These are phyloP conservation scores for Orthosia incerta DNA, from an alignment of 2,888 invertebrate species.

Conservation along the genomic window DNA sequence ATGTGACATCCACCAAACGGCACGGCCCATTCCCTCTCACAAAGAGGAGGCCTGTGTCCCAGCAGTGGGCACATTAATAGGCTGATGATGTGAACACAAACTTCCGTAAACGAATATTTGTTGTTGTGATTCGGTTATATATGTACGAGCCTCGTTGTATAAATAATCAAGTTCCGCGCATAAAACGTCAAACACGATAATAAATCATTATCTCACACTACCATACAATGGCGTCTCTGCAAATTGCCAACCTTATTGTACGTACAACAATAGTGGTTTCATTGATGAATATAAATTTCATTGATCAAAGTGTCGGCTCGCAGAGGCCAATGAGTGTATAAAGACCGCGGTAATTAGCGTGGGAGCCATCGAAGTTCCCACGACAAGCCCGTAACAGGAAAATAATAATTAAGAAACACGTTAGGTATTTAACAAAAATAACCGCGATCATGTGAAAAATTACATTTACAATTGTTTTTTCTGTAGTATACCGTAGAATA, in stretches of 20 bases:
- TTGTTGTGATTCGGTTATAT: constrained; percentile 21
- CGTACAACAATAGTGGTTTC: constrained; percentile 76
- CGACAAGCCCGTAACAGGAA: constrained; percentile 81
- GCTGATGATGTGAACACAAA: too few species aligned
- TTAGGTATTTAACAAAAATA: constrained; percentile 66
- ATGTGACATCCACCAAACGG: too few species aligned
- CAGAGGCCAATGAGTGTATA: constrained; percentile 78
- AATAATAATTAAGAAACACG: constrained; percentile 81
- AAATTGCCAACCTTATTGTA: constrained; percentile 73
- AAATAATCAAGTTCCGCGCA: constrained; percentile 51
- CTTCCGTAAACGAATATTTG: constrained; percentile 20
- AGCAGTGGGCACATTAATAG: too few species aligned
- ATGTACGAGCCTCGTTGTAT: constrained; percentile 23
- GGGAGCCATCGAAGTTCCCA: constrained; percentile 85
- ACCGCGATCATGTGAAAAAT: constrained; percentile 62
- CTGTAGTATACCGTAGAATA: constrained; percentile 3
- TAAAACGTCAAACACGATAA: constrained; percentile 55
- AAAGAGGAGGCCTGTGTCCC: too few species aligned
- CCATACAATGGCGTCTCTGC: constrained; percentile 69
- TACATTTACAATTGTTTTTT: constrained; percentile 42
- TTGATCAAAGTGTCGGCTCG: constrained; percentile 78
- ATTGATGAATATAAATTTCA: constrained; percentile 85
- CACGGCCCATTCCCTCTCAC: too few species aligned
- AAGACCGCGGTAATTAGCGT: constrained; percentile 84
- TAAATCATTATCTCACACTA: constrained; percentile 67